Evolutionary conservation across 2,888 invertebrate species (phyloP).

Genomic region (Elaeidobius kamerunicus): DNA sequence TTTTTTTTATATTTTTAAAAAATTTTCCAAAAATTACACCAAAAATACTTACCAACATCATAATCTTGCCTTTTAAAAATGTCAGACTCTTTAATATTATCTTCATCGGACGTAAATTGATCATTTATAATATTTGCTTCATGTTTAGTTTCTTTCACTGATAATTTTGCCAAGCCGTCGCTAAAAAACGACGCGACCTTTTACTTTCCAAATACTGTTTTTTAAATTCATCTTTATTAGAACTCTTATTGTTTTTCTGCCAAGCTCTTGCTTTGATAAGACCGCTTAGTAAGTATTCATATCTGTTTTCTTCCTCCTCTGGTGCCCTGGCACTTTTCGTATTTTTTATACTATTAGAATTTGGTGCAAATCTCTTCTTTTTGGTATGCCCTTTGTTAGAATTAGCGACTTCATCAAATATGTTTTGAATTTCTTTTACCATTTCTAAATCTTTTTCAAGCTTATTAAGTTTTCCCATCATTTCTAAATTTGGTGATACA

Average conservation of each 20-base stretch:
- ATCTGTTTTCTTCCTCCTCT: slow-evolving; percentile 6
- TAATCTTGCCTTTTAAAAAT: slow-evolving; percentile 5
- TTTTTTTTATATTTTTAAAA: too few relatives aligned
- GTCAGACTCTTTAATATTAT: not conserved
- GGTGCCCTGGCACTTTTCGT: not conserved
- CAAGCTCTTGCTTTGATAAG: slow-evolving; percentile 19
- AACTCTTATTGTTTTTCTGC: slow-evolving; percentile 13
- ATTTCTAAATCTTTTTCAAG: slow-evolving; percentile 36
- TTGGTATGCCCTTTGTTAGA: not conserved
- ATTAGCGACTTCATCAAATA: slow-evolving; percentile 32
- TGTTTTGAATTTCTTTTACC: slow-evolving; percentile 38
- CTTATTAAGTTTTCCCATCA: slow-evolving; percentile 19
- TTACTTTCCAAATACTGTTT: slow-evolving; percentile 3
- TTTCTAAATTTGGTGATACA: not conserved
- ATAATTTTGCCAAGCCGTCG: slow-evolving; percentile 25
- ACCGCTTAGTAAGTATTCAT: slow-evolving; percentile 11
- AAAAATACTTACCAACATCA: not conserved
- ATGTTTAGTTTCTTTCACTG: slow-evolving; percentile 2
- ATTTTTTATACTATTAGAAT: slow-evolving; percentile 12
- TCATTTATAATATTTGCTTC: not conserved
- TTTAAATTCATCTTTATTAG: not conserved
- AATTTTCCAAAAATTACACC: too few relatives aligned
- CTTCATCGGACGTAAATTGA: not conserved
- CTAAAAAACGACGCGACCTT: slow-evolving; percentile 24
- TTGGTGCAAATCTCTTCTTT: not conserved